Conservation (phyloP, 2,888 invertebrate genomes). For the Dicranocentrus wangi region DNA sequence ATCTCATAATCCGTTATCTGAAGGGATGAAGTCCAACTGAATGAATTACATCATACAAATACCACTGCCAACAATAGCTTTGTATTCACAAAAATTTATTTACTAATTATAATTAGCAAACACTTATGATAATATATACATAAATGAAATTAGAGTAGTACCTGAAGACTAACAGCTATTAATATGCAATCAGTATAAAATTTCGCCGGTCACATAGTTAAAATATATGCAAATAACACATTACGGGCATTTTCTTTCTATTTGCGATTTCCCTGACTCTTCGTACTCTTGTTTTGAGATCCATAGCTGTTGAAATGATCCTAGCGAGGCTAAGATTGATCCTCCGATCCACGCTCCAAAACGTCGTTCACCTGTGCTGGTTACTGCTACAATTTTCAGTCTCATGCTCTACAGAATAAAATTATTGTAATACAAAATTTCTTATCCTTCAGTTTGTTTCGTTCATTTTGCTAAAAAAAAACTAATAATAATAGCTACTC, state of each 20-base stretch:
- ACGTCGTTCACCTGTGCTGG: slow-evolving; percentile 90
- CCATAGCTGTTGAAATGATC: slow-evolving; percentile 99
- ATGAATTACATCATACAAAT: no score
- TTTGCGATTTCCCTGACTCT: slow-evolving; percentile 96
- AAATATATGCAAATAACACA: no score
- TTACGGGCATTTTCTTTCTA: slow-evolving; percentile 89
- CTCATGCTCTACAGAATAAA: slow-evolving; percentile 82
- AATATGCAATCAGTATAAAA: slow-evolving; percentile 2
- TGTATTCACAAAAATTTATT: no score
- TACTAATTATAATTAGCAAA: no score
- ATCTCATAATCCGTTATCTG: no score
- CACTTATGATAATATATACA: no score
- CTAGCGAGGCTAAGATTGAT: slow-evolving; percentile 97
- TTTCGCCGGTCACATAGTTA: no score
- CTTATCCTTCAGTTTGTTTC: background rate
- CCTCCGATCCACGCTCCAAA: slow-evolving; percentile 99
- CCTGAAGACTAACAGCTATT: no score
- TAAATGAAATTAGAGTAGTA: no score
- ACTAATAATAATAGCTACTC: slow-evolving; percentile 59
- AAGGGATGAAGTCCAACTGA: no score
- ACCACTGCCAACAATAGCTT: no score
- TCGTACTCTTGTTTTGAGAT: slow-evolving; percentile 99
- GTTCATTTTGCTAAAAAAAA: no score
- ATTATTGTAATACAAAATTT: background rate
- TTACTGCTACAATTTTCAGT: slow-evolving; percentile 93